Percentiles rank a stretch among this genome's conserved stretches.
phyloP scores from a whole-genome alignment of 64 coral and sea anemone genomes.

The Actinia tenebrosa region DNA sequence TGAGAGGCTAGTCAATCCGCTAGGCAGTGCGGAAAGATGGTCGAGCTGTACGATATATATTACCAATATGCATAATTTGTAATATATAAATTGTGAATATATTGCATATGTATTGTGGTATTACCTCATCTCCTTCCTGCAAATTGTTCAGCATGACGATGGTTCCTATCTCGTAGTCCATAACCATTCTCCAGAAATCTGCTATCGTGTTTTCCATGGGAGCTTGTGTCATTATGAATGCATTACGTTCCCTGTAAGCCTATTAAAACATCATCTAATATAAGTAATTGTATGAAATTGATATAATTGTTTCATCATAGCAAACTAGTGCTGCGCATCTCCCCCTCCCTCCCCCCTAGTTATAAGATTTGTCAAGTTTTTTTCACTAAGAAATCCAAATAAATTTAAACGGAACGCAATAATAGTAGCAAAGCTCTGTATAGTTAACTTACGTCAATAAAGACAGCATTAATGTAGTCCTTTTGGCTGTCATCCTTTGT shows the following conservation, averaged over 20 bases:
- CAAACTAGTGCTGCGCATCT: too few species aligned
- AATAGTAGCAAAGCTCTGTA: background rate
- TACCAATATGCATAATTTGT: too few species aligned
- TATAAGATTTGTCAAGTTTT: too few species aligned
- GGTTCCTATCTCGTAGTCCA: constrained; percentile 39
- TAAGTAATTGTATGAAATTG: too few species aligned
- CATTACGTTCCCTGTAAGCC: constrained; percentile 38
- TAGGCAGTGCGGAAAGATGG: too few species aligned
- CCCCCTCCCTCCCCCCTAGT: too few species aligned
- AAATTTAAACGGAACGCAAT: background rate
- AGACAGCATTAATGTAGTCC: constrained; percentile 45
- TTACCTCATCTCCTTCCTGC: constrained; percentile 38
- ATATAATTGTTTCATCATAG: too few species aligned
- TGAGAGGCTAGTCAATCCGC: too few species aligned
- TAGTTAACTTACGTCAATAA: constrained; percentile 41
- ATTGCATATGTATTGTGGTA: background rate
- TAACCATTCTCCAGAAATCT: constrained; percentile 60
- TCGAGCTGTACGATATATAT: too few species aligned
- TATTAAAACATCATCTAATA: background rate
- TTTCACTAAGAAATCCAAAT: too few species aligned
- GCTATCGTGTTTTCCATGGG: constrained; percentile 34
- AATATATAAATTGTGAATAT: too few species aligned
- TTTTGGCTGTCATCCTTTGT: background rate
- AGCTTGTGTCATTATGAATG: constrained; percentile 57
- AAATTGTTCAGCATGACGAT: constrained; percentile 59